phyloP scores from a whole-genome alignment of 2,797 vertebrate genomes.

The Anguilla marmorata region DNA sequence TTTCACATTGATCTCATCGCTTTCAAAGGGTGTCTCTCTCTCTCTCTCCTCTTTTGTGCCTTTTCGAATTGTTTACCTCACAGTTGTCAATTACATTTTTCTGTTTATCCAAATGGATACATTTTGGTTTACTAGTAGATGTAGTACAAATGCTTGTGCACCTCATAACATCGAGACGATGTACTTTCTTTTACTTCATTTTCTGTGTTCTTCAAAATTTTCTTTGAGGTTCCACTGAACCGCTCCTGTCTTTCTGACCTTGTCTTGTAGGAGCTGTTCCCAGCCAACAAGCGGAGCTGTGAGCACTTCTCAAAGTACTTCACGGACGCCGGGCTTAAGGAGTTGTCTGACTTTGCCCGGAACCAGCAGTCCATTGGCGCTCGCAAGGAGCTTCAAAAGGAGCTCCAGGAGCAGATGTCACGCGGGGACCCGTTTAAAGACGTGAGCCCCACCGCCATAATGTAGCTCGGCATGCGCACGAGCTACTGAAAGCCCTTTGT shows the following conservation, averaged over 20 bases:
- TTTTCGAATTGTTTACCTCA: background rate
- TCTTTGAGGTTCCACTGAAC: background rate
- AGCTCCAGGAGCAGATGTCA: slow-evolving; percentile 92
- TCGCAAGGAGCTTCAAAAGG: slow-evolving; percentile 92
- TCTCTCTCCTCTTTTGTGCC: background rate
- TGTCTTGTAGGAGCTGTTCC: slow-evolving; percentile 86
- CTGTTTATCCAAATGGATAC: background rate
- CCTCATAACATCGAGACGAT: no score
- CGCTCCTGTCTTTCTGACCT: slow-evolving; percentile 41
- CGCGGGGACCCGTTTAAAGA: slow-evolving; percentile 90
- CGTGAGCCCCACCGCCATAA: slow-evolving; percentile 60
- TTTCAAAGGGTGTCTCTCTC: background rate
- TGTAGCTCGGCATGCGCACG: background rate
- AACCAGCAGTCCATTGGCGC: slow-evolving; percentile 94
- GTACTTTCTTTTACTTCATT: no score
- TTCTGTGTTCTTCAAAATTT: background rate
- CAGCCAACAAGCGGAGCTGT: slow-evolving; percentile 93
- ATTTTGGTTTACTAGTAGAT: background rate
- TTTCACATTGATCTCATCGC: background rate
- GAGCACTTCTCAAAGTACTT: slow-evolving; percentile 98
- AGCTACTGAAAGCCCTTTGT: background rate
- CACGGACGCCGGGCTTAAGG: slow-evolving; percentile 92
- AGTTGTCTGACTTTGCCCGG: slow-evolving; percentile 90
- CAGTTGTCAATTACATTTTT: background rate
- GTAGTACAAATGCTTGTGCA: background rate